phyloP scores from a whole-genome alignment of 2,888 invertebrate species.

The Agrotis segetum region DNA sequence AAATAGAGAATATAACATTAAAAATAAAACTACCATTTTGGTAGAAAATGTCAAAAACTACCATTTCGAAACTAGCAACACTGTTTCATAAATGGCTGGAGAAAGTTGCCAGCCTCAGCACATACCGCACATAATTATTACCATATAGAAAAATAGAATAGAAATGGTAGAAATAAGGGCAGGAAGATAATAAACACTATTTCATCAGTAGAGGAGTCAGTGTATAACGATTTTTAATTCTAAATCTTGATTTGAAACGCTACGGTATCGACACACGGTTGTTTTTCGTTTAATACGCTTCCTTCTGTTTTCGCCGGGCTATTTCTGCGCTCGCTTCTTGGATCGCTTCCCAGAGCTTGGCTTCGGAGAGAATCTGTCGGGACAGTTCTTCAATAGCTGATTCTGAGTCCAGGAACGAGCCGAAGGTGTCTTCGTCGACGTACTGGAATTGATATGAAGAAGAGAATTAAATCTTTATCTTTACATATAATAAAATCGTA shows the following conservation, averaged over 20 bases:
- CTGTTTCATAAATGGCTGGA: slow-evolving; percentile 10
- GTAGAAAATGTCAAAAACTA: slow-evolving; percentile 5
- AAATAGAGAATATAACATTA: no score
- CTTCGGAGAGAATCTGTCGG: slow-evolving; percentile 95
- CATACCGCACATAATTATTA: no score
- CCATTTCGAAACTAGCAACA: slow-evolving; percentile 5
- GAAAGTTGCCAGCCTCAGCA: no score
- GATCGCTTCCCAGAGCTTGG: slow-evolving; percentile 95
- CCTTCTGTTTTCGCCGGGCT: slow-evolving; percentile 91
- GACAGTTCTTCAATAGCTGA: slow-evolving; percentile 94
- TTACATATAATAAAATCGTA: no score
- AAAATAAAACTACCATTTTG: neutral
- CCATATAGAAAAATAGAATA: no score
- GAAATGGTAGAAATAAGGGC: no score
- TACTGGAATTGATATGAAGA: slow-evolving; percentile 70
- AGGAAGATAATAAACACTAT: neutral
- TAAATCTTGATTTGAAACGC: slow-evolving; percentile 62
- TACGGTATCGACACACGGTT: slow-evolving; percentile 56
- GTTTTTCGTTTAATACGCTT: slow-evolving; percentile 69
- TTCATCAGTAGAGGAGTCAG: slow-evolving; percentile 37
- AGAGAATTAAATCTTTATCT: no score
- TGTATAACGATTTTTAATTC: slow-evolving; percentile 26
- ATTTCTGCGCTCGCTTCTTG: slow-evolving; percentile 94
- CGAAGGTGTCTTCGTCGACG: slow-evolving; percentile 91
- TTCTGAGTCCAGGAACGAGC: slow-evolving; percentile 93